Evolutionary conservation across 2,888 invertebrate genomes (phyloP).

Genomic region (Aphodius sticticus): DNA sequence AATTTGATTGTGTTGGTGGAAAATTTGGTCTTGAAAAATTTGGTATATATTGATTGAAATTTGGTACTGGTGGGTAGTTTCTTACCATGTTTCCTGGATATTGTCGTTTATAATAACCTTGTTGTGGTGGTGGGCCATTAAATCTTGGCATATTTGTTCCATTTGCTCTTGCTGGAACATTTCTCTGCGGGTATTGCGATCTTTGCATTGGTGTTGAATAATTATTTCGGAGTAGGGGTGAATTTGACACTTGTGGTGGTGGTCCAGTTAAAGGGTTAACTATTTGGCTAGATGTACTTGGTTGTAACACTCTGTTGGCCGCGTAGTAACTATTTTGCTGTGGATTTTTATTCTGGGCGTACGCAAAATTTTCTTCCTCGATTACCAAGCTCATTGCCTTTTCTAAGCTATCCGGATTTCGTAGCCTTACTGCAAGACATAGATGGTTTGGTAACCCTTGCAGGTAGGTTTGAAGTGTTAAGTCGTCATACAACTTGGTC

Average conservation of each 20-base stretch:
- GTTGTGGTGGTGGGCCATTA: slow-evolving; percentile 5
- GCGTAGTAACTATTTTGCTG: not conserved
- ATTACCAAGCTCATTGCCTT: not conserved
- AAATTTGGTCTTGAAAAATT: not conserved
- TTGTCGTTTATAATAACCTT: not conserved
- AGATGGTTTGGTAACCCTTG: not conserved
- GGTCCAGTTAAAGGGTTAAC: not conserved
- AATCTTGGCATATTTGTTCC: not conserved
- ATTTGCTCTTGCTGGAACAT: not conserved
- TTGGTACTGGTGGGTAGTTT: not conserved
- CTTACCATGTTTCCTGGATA: not conserved
- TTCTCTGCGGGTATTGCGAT: not conserved
- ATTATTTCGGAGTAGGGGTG: not conserved
- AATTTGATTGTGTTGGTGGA: not conserved
- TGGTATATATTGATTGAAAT: not conserved
- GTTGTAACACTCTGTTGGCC: not conserved
- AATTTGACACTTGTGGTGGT: not conserved
- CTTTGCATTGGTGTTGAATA: not conserved
- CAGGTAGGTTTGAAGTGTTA: not conserved
- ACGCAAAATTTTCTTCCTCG: slow-evolving; percentile 12
- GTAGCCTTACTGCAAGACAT: not conserved
- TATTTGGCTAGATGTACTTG: not conserved
- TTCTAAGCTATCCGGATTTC: not conserved
- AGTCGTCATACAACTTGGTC: too few relatives aligned
- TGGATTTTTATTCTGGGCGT: not conserved